Conservation (phyloP, 2,888 invertebrate genomes). For the Pyralis farinalis region DNA sequence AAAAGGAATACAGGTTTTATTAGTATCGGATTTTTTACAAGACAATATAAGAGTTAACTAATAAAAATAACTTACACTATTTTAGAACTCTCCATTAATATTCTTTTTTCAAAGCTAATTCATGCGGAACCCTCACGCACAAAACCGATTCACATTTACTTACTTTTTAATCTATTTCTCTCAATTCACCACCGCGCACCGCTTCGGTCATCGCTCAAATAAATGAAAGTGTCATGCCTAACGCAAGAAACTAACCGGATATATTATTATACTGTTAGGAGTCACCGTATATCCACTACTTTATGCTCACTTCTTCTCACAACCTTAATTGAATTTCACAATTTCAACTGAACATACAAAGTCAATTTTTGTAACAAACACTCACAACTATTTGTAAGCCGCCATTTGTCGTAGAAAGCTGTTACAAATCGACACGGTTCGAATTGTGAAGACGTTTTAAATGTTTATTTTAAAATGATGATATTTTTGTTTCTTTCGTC, state of each 20-base stretch:
- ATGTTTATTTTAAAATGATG: neutral
- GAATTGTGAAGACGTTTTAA: neutral
- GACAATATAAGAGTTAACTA: no score
- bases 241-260: slow-evolving; percentile 36
- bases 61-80: no score
- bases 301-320: neutral
- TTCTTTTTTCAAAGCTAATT: no score
- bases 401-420: slow-evolving; percentile 5
- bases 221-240: slow-evolving; percentile 27
- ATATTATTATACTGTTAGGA: slow-evolving; percentile 23
- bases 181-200: slow-evolving; percentile 21
- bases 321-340: neutral
- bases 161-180: slow-evolving; percentile 21
- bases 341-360: slow-evolving; percentile 6
- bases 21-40: no score
- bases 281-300: neutral
- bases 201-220: slow-evolving; percentile 22
- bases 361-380: neutral
- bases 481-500: no score
- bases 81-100: no score
- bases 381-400: slow-evolving; percentile 1
- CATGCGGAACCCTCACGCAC: slow-evolving; percentile 11
- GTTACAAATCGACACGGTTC: slow-evolving; percentile 3
- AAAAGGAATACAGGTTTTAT: no score
- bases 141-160: slow-evolving; percentile 9